Conservation (phyloP, 2,113 vertebrate species). For the Electrona antarctica region DNA sequence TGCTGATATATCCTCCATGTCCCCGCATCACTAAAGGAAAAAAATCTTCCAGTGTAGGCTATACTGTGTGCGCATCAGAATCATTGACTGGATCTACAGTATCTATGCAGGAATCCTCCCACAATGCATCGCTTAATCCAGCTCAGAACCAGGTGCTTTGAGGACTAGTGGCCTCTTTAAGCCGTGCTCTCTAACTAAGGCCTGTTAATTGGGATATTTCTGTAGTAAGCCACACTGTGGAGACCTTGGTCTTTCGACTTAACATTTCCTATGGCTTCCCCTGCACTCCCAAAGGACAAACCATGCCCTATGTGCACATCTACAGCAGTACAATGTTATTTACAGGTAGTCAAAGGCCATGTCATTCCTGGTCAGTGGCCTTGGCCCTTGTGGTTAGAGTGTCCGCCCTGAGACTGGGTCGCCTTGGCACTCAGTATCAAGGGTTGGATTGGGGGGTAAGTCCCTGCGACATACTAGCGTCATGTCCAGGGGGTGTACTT, state of each 20-base stretch:
- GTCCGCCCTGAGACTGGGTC: too few species aligned
- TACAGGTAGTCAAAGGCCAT: slow-evolving; percentile 51
- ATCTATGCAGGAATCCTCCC: slow-evolving; percentile 48
- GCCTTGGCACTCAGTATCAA: too few species aligned
- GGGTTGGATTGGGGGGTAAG: too few species aligned
- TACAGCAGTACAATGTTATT: slow-evolving; percentile 16
- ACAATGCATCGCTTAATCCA: slow-evolving; percentile 69
- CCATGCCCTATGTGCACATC: slow-evolving; percentile 1
- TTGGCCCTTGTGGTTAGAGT: too few species aligned
- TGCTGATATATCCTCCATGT: slow-evolving; percentile 11
- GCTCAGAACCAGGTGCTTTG: slow-evolving; percentile 69
- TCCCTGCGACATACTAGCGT: too few species aligned
- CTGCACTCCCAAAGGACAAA: slow-evolving; percentile 6
- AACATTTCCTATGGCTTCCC: slow-evolving; percentile 38
- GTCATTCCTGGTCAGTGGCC: too few species aligned
- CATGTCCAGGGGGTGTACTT: too few species aligned
- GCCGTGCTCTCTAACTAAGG: slow-evolving; percentile 70
- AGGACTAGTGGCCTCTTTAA: slow-evolving; percentile 76
- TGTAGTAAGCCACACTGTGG: slow-evolving; percentile 59
- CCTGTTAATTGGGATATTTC: slow-evolving; percentile 80
- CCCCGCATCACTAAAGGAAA: slow-evolving; percentile 25
- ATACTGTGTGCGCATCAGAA: not conserved
- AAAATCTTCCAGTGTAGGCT: not conserved
- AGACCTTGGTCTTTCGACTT: slow-evolving; percentile 57
- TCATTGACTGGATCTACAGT: slow-evolving; percentile 40